phyloP scores from a whole-genome alignment of 2,888 invertebrate species.

The Acleris cristana region DNA sequence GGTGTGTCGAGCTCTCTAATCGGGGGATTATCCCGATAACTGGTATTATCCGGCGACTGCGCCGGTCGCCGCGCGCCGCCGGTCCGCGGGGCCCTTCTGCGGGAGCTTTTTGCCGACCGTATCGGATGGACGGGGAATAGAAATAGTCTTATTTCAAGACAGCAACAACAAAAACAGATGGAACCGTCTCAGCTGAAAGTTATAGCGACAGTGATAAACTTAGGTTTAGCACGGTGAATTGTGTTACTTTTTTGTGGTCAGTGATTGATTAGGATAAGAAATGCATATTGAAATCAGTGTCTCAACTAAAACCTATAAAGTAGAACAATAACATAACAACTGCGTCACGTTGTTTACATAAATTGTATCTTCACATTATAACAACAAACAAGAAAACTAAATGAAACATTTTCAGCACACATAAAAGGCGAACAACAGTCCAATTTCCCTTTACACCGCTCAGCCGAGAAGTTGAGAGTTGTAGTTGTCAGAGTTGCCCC shows the following conservation, averaged over 20 bases:
- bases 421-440: constrained; percentile 28
- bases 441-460: constrained; percentile 37
- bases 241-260: background rate
- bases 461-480: constrained; percentile 49
- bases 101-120: constrained; percentile 49
- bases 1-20: constrained; percentile 59
- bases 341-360: background rate
- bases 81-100: constrained; percentile 17
- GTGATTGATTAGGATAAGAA: background rate
- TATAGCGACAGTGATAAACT: constrained; percentile 10
- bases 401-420: constrained; percentile 18
- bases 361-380: constrained; percentile 2
- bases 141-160: constrained; percentile 34
- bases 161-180: constrained; percentile 28
- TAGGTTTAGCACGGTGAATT: background rate
- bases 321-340: background rate
- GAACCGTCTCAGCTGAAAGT: constrained; percentile 25
- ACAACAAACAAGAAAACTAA: constrained; percentile 28
- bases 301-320: no score
- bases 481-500: constrained; percentile 50
- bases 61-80: constrained; percentile 28
- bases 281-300: background rate
- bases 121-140: constrained; percentile 43
- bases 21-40: constrained; percentile 64
- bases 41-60: constrained; percentile 50